A percentile compares a stretch with the other conserved stretches of the same genome.
Conservation (phyloP, 2,113 vertebrate species). For the Nothoprocta pentlandii region DNA sequence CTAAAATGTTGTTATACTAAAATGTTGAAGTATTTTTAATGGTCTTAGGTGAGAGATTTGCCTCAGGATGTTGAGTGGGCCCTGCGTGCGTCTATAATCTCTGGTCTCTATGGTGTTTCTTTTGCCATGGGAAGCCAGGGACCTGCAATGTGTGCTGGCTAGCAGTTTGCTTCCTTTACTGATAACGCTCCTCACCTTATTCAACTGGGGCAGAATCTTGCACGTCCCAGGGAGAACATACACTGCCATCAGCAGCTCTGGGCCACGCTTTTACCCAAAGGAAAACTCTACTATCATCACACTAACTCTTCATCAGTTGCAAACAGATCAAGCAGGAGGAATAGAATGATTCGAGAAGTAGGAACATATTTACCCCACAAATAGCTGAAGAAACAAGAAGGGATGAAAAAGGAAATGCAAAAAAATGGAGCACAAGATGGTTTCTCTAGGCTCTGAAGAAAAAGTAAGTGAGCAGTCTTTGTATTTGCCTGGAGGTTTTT, state of each 20-base stretch:
- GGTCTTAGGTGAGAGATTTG: background rate
- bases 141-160: no score
- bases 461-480: constrained; percentile 5
- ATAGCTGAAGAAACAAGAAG: background rate
- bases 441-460: background rate
- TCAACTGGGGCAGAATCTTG: background rate
- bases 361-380: background rate
- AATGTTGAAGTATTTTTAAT: background rate
- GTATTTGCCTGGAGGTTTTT: background rate
- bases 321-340: background rate
- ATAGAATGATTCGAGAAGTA: background rate
- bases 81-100: background rate
- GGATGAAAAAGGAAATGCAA: background rate
- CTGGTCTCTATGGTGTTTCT: accelerated
- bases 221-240: background rate
- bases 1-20: background rate
- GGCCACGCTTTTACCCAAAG: background rate
- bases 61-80: background rate
- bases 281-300: background rate
- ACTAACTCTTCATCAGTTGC: background rate
- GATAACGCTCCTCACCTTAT: background rate
- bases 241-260: accelerated
- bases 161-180: background rate
- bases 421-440: background rate
- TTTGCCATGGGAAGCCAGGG: background rate